Percentiles rank a stretch among this genome's conserved stretches.
phyloP scores from a whole-genome alignment of 2,113 vertebrate species.

The Apus apus region DNA sequence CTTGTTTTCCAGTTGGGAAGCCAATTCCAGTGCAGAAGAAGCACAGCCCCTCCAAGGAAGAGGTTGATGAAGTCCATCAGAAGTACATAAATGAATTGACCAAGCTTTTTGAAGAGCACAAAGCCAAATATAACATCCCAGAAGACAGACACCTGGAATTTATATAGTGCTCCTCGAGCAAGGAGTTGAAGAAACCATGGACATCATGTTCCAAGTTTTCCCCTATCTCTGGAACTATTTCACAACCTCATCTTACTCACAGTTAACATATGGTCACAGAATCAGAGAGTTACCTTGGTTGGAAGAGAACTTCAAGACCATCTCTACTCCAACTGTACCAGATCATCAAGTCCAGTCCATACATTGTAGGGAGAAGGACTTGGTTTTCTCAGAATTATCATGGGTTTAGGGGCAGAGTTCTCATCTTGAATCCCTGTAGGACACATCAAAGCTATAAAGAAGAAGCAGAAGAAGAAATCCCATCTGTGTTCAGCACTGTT shows the following conservation, averaged over 20 bases:
- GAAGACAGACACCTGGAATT: conserved; percentile 86
- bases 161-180: conserved; percentile 65
- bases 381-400: background rate
- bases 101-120: conserved; percentile 91
- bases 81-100: conserved; percentile 83
- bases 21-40: conserved; percentile 86
- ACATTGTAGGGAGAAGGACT: background rate
- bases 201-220: background rate
- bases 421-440: background rate
- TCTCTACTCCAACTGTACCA: too few species aligned
- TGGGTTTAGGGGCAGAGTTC: background rate
- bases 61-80: conserved; percentile 84
- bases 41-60: conserved; percentile 72
- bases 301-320: too few species aligned
- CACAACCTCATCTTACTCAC: background rate
- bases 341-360: too few species aligned
- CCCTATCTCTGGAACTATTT: background rate
- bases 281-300: too few species aligned
- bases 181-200: background rate
- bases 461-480: background rate
- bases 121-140: conserved; percentile 84
- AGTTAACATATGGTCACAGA: background rate
- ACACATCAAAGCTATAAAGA: background rate
- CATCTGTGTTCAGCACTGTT: background rate
- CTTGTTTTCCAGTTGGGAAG: conserved; percentile 83